phyloP scores from a whole-genome alignment of 2,888 invertebrate genomes.

The Andrena bicolor region DNA sequence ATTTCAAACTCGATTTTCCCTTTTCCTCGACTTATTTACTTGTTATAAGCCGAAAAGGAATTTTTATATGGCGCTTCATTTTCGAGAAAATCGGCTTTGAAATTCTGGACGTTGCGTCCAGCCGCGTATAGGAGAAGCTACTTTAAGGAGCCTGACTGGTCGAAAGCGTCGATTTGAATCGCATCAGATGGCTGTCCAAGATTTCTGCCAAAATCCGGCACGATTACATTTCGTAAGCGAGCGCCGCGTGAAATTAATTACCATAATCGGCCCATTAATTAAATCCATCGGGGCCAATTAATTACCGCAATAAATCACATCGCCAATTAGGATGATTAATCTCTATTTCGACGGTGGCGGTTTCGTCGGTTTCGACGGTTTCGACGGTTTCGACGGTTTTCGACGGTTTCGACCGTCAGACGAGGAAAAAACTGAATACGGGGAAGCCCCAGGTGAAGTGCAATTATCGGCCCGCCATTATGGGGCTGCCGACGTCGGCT shows the following conservation, averaged over 20 bases:
- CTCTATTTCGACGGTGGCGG: conserved; percentile 13
- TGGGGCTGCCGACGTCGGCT: background rate
- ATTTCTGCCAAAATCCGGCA: background rate
- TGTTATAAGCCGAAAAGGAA: too few species aligned
- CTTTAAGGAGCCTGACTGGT: background rate
- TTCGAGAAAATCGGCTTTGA: too few species aligned
- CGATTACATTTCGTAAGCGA: conserved; percentile 29
- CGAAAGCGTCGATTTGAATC: background rate
- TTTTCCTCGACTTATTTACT: too few species aligned
- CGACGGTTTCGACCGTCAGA: background rate
- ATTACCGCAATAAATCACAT: conserved; percentile 46
- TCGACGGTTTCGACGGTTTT: background rate
- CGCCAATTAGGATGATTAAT: conserved; percentile 46
- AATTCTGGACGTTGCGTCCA: too few species aligned
- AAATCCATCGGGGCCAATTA: conserved; percentile 34
- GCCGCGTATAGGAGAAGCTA: too few species aligned
- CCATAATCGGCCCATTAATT: conserved; percentile 42
- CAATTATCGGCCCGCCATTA: background rate
- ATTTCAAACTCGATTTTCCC: too few species aligned
- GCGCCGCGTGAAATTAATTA: conserved; percentile 39
- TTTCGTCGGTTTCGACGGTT: background rate
- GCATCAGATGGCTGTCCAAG: background rate
- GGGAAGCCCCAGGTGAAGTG: background rate
- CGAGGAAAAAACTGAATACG: background rate
- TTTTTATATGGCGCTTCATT: too few species aligned